phyloP scores from a whole-genome alignment of 2,797 vertebrate species.

The Leuciscus waleckii region DNA sequence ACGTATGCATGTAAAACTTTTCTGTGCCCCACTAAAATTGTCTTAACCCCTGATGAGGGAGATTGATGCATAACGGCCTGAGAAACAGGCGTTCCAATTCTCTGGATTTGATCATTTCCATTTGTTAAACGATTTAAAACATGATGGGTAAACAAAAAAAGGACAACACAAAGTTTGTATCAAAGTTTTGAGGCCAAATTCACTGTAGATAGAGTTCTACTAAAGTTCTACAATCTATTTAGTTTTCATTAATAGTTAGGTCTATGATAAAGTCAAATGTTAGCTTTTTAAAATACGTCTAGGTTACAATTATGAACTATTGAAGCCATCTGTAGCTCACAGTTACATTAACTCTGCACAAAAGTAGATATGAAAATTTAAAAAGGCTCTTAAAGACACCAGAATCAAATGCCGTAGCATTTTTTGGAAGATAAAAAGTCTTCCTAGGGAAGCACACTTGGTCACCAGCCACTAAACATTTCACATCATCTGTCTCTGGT shows the following conservation, averaged over 20 bases:
- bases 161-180: background rate
- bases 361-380: background rate
- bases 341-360: background rate
- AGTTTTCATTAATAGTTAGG: background rate
- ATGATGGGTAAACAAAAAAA: background rate
- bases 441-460: background rate
- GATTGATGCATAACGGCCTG: background rate
- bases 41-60: background rate
- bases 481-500: conserved; percentile 1
- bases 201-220: background rate
- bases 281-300: background rate
- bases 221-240: background rate
- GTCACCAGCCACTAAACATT: conserved; percentile 17
- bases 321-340: background rate
- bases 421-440: background rate
- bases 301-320: background rate
- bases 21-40: background rate
- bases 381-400: background rate
- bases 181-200: background rate
- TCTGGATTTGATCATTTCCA: background rate
- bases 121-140: background rate
- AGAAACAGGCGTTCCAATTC: background rate
- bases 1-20: background rate
- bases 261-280: background rate
- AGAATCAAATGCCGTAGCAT: background rate